Percentiles rank a stretch among this genome's conserved stretches.
These are phyloP conservation scores for Rhodeus uyekii DNA, from an alignment of 2,797 vertebrate genomes.

Conservation along the genomic window DNA sequence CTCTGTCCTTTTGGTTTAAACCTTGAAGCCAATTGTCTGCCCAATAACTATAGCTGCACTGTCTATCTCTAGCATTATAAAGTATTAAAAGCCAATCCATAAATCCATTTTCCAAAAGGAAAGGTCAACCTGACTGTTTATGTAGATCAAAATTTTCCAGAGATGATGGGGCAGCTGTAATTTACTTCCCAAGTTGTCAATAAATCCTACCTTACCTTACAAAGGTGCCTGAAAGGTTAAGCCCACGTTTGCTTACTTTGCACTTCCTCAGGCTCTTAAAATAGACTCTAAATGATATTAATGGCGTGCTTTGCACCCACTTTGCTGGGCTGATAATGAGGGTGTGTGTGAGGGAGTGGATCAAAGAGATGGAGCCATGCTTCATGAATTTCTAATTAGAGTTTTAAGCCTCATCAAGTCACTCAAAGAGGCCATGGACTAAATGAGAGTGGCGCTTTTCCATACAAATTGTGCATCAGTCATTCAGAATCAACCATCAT, in stretches of 20 bases:
- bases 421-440: not conserved
- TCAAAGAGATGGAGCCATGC: constrained; percentile 23
- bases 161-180: constrained; percentile 25
- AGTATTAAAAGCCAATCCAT: constrained; percentile 9
- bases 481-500: constrained; percentile 4
- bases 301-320: constrained; percentile 27
- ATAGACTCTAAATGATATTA: constrained; percentile 48
- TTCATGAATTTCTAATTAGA: constrained; percentile 42
- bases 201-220: not conserved
- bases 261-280: constrained; percentile 39
- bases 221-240: constrained; percentile 29
- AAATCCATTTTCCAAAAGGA: constrained; percentile 31
- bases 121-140: constrained; percentile 34
- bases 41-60: not conserved
- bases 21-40: not conserved
- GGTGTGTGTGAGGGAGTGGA: constrained; percentile 19
- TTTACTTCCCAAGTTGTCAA: not conserved
- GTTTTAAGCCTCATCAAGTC: constrained; percentile 30
- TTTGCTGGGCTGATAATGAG: constrained; percentile 3
- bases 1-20: not conserved
- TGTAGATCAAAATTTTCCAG: constrained; percentile 35
- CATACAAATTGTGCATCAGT: constrained; percentile 21
- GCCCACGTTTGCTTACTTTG: constrained; percentile 24
- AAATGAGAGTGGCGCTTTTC: constrained; percentile 14
- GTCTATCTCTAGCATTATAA: not conserved